A percentile compares a stretch with the other conserved stretches of the same genome.
Evolutionary conservation across 1,140 invertebrate species (phyloP).

Genomic region (Habropoda laboriosa): DNA sequence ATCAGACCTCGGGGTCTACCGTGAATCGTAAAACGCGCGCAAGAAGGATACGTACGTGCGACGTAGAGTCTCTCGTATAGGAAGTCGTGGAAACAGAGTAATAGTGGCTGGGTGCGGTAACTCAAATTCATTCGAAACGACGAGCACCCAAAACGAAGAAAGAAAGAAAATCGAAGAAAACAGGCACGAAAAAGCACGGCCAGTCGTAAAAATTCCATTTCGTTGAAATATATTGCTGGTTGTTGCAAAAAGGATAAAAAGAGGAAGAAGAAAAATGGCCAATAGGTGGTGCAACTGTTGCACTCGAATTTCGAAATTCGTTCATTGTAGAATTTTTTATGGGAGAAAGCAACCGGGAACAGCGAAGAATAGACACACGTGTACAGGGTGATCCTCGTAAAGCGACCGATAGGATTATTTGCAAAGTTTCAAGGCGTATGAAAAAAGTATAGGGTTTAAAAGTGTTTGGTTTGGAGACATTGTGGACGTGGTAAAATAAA

Average conservation of each 20-base stretch:
- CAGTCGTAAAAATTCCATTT: slow-evolving; percentile 15
- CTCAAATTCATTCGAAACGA: slow-evolving; percentile 40
- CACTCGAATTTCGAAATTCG: slow-evolving; percentile 6
- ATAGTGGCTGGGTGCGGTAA: not conserved
- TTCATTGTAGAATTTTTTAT: not conserved
- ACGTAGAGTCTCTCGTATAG: not conserved
- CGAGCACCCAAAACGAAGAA: not conserved
- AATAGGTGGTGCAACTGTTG: not conserved
- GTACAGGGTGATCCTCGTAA: not conserved
- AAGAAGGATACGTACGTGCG: slow-evolving; percentile 32
- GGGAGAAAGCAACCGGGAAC: not conserved
- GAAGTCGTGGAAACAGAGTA: slow-evolving; percentile 2
- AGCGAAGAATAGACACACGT: not conserved
- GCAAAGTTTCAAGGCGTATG: not conserved
- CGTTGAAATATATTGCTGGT: slow-evolving; percentile 18
- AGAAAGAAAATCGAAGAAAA: not conserved
- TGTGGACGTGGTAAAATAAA: not conserved
- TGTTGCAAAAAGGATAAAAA: not conserved
- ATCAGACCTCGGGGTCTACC: slow-evolving; percentile 52
- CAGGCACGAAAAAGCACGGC: not conserved
- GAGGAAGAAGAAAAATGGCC: not conserved
- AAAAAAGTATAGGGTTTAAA: not conserved
- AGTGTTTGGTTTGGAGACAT: not conserved
- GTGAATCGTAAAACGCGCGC: slow-evolving; percentile 50
- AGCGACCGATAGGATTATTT: not conserved